A percentile compares a stretch with the other conserved stretches of the same genome.
phyloP scores from a whole-genome alignment of 1,140 invertebrate genomes.

The Monochamus saltuarius region DNA sequence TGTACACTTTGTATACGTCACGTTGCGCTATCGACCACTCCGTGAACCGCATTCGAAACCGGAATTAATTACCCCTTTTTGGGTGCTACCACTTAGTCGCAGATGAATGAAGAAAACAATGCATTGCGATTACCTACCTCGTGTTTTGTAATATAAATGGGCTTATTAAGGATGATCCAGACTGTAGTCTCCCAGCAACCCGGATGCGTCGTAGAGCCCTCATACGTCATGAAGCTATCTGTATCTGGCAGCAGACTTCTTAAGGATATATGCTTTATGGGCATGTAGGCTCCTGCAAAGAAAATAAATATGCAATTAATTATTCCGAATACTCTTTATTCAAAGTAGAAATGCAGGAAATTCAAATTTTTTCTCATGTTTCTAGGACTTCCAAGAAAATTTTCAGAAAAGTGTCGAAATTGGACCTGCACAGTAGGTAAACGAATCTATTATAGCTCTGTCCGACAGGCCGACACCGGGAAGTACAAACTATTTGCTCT shows the following conservation, averaged over 20 bases:
- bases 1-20: no score
- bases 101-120: background rate
- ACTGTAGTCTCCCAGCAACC: constrained; percentile 91
- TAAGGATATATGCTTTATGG: constrained; percentile 82
- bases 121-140: constrained; percentile 61
- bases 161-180: constrained; percentile 95
- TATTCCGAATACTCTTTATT: constrained; percentile 11
- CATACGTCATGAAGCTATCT: constrained; percentile 94
- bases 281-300: constrained; percentile 69
- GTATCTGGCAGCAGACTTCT: constrained; percentile 83
- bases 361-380: no score
- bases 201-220: constrained; percentile 95
- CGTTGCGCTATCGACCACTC: no score
- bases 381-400: no score
- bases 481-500: no score
- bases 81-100: no score
- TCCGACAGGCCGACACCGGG: no score
- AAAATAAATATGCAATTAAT: constrained; percentile 23
- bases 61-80: no score
- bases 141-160: constrained; percentile 91
- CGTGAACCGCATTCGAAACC: no score
- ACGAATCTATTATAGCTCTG: no score
- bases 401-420: no score
- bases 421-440: no score
- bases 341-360: background rate